These are phyloP conservation scores for Hydropsyche tenuis DNA, from an alignment of 1,140 invertebrate genomes.

Conservation along the genomic window DNA sequence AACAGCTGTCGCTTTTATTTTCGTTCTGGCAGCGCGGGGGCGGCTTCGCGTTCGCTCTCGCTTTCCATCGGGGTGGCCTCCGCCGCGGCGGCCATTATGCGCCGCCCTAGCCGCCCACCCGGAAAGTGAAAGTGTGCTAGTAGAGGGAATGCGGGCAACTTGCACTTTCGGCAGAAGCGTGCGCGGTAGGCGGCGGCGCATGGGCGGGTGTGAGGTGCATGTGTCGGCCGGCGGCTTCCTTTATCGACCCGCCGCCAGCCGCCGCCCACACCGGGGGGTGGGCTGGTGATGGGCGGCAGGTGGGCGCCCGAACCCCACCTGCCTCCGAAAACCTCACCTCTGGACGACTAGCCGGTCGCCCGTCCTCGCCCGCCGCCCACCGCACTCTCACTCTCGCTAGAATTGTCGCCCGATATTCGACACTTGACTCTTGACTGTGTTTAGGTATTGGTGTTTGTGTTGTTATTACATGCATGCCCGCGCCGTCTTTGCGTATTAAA, in stretches of 20 bases:
- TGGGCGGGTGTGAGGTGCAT: slow-evolving; percentile 36
- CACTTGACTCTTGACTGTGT: neutral
- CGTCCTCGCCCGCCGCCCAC: neutral
- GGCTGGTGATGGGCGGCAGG: neutral
- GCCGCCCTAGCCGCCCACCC: slow-evolving; percentile 19
- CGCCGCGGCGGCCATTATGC: slow-evolving; percentile 32
- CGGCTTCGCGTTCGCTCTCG: slow-evolving; percentile 1
- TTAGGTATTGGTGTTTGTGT: too few species aligned
- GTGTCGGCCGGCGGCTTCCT: slow-evolving; percentile 39
- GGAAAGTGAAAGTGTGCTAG: slow-evolving; percentile 49
- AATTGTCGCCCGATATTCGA: slow-evolving; percentile 18
- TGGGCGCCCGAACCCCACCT: neutral
- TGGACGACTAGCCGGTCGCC: neutral
- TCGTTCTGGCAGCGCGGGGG: neutral
- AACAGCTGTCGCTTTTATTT: slow-evolving; percentile 32
- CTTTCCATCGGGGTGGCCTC: slow-evolving; percentile 26
- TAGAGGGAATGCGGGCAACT: slow-evolving; percentile 49
- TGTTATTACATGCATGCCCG: too few species aligned
- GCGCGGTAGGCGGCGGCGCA: slow-evolving; percentile 20
- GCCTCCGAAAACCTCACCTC: neutral
- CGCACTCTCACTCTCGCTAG: neutral
- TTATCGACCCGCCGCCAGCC: slow-evolving; percentile 36
- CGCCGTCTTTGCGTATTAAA: neutral
- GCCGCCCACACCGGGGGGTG: slow-evolving; percentile 21
- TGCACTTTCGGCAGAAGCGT: slow-evolving; percentile 46